Evolutionary conservation across 2,113 vertebrate genomes (phyloP).

Genomic region (Proteles cristata): DNA sequence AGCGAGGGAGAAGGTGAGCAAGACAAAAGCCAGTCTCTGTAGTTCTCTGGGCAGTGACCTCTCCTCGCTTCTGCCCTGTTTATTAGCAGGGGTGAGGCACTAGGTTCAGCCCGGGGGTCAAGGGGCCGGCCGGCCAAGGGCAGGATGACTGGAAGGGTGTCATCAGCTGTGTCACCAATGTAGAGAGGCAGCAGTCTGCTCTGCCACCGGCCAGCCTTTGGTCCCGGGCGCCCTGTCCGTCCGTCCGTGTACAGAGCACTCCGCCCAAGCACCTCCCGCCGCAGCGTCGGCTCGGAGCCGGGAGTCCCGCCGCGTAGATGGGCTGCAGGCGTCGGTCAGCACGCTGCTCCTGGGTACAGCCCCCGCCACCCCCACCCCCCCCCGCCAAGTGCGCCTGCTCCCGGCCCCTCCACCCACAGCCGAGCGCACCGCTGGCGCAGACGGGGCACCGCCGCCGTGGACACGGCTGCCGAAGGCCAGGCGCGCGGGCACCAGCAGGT

Average conservation of each 20-base stretch:
- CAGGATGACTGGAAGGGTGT: accelerated
- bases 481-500: accelerated
- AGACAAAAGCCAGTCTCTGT: not conserved
- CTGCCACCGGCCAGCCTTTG: accelerated
- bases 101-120: accelerated
- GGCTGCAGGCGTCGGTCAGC: not conserved
- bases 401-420: too few relatives aligned
- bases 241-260: too few relatives aligned
- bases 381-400: accelerated
- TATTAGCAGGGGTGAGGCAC: not conserved
- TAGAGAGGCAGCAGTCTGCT: not conserved
- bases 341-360: accelerated
- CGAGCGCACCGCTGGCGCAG: not conserved
- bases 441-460: accelerated
- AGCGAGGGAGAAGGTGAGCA: not conserved
- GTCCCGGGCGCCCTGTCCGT: not conserved
- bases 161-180: not conserved
- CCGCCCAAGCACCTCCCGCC: accelerated
- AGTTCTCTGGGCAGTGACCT: not conserved
- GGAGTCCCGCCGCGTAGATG: accelerated
- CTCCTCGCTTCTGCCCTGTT: not conserved
- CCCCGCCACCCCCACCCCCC: too few relatives aligned
- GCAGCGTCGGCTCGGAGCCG: too few relatives aligned
- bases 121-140: not conserved
- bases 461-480: not conserved